These are phyloP conservation scores for Chromobotia macracanthus DNA, from an alignment of 2,797 vertebrate species.

Conservation along the genomic window DNA sequence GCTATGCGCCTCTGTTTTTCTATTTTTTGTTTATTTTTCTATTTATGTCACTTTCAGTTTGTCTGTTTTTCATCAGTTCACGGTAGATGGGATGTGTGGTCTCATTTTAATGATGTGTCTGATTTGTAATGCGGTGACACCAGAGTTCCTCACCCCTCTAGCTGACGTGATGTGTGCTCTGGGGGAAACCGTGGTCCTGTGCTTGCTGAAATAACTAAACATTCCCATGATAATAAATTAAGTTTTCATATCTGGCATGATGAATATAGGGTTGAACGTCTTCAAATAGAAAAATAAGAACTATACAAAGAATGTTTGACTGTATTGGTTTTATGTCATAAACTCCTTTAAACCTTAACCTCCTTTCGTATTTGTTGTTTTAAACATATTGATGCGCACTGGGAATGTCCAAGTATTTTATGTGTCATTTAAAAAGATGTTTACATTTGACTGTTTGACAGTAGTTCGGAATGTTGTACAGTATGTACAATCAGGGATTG, in stretches of 20 bases:
- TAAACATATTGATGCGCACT: background rate
- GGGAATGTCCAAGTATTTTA: conserved; percentile 2
- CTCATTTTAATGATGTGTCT: background rate
- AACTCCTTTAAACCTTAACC: no score
- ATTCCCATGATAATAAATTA: no score
- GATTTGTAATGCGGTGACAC: conserved; percentile 83
- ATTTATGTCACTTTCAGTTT: no score
- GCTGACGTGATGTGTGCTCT: conserved; percentile 92
- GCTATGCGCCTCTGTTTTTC: conserved; percentile 42
- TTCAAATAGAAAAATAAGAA: no score
- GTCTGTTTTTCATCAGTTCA: no score
- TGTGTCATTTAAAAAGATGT: background rate
- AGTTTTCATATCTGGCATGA: no score
- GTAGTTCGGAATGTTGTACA: conserved; percentile 20
- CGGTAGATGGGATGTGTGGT: no score
- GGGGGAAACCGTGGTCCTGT: conserved; percentile 92
- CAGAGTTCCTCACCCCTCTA: conserved; percentile 93
- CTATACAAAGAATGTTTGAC: no score
- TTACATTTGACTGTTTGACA: conserved; percentile 8
- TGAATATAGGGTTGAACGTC: no score
- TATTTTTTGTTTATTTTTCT: conserved; percentile 78
- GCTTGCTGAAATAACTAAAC: no score
- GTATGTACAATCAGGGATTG: conserved; percentile 8
- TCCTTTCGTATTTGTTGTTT: background rate
- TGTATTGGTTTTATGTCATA: no score